Evolutionary conservation across 2,113 vertebrate species (phyloP).

Genomic region (Tragelaphus buxtoni): DNA sequence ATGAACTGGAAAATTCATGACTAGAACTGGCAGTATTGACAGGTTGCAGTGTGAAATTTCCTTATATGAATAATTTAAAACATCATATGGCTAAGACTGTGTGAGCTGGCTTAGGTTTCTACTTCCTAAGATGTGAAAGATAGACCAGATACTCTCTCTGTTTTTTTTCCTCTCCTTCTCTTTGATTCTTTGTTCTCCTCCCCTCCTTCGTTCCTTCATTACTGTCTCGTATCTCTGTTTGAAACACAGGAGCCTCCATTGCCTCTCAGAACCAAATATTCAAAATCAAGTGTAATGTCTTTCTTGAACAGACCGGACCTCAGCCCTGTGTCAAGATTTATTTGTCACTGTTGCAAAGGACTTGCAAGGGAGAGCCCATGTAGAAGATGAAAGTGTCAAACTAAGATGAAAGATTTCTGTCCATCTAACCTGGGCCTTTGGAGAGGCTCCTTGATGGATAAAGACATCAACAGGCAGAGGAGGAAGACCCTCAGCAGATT

Average conservation of each 20-base stretch:
- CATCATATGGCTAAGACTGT: not conserved
- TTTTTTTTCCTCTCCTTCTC: not conserved
- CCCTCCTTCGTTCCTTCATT: not conserved
- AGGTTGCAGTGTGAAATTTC: conserved; percentile 10
- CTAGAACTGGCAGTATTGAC: conserved; percentile 12
- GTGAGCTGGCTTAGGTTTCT: not conserved
- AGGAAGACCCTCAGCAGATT: not conserved
- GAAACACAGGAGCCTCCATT: not conserved
- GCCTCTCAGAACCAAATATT: not conserved
- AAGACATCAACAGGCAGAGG: not conserved
- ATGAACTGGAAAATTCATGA: not conserved
- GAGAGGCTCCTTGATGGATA: not conserved
- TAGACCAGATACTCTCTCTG: not conserved
- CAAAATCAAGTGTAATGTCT: not conserved
- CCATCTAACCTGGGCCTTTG: not conserved
- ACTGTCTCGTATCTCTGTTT: not conserved
- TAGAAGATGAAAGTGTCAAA: not conserved
- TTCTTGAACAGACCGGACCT: not conserved
- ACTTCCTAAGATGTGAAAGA: not conserved
- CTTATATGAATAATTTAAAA: conserved; percentile 24
- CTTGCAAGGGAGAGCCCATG: not conserved
- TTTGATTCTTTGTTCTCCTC: not conserved
- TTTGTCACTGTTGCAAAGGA: not conserved
- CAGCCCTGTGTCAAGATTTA: not conserved
- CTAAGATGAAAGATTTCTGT: not conserved